These are phyloP conservation scores for Tragelaphus eurycerus DNA, from an alignment of 2,797 vertebrate species.

Conservation along the genomic window DNA sequence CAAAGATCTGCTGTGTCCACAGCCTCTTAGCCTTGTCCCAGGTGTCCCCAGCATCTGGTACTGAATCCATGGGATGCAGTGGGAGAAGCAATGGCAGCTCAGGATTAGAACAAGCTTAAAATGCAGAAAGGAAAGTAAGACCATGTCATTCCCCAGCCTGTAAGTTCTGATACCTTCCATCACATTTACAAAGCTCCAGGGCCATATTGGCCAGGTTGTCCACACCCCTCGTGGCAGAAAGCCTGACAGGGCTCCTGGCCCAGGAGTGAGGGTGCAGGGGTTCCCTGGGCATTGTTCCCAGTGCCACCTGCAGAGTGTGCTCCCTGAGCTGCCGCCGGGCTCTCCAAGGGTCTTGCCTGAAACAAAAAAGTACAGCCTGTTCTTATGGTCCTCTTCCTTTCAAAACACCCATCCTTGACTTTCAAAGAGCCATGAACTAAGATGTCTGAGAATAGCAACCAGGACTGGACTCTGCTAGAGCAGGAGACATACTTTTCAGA, in stretches of 20 bases:
- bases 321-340: neutral
- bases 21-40: neutral
- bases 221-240: neutral
- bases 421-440: neutral
- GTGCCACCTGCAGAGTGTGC: neutral
- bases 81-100: neutral
- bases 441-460: neutral
- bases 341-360: neutral
- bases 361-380: neutral
- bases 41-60: neutral
- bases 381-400: neutral
- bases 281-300: neutral
- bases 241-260: neutral
- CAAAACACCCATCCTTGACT: neutral
- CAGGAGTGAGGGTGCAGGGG: neutral
- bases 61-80: neutral
- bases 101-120: neutral
- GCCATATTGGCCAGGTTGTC: constrained; percentile 45
- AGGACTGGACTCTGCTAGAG: neutral
- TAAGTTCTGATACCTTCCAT: neutral
- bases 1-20: neutral
- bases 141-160: neutral
- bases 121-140: neutral
- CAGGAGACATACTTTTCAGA: neutral
- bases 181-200: neutral